Percentiles rank a stretch among this genome's conserved stretches.
Conservation (phyloP, 1,140 invertebrate genomes). For the Subanguina moxae region DNA sequence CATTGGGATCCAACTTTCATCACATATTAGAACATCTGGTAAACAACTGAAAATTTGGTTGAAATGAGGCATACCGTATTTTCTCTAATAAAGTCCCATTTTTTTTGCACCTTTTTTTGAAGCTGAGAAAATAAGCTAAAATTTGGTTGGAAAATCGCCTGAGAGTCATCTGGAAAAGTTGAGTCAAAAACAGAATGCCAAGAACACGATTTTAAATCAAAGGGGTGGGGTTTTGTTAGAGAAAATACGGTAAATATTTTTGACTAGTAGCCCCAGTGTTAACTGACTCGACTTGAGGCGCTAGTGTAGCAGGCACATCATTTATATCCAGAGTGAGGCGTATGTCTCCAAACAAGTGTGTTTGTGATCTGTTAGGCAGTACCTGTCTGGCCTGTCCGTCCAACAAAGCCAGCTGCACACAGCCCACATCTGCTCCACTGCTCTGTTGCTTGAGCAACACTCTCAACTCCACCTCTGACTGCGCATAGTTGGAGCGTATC, state of each 20-base stretch:
- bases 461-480: conserved; percentile 29
- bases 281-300: conserved; percentile 21
- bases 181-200: no score
- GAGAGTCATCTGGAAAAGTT: no score
- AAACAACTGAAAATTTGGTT: conserved; percentile 20
- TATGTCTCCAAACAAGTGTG: conserved; percentile 20
- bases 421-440: conserved; percentile 9
- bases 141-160: no score
- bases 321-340: conserved; percentile 22
- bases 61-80: no score
- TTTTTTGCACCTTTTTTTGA: no score
- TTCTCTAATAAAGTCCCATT: no score
- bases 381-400: conserved; percentile 13
- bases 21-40: conserved; percentile 40
- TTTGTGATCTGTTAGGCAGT: conserved; percentile 21
- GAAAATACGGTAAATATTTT: no score
- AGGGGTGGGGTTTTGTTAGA: no score
- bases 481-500: conserved; percentile 34
- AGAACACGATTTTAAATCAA: no score
- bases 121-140: no score
- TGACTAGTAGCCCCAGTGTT: not conserved
- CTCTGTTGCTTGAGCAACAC: conserved; percentile 11
- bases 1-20: conserved; percentile 35
- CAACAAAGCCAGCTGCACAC: conserved; percentile 27
- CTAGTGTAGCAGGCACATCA: conserved; percentile 12